Conservation (phyloP, 1,140 invertebrate genomes). For the Drosophila ironensis region DNA sequence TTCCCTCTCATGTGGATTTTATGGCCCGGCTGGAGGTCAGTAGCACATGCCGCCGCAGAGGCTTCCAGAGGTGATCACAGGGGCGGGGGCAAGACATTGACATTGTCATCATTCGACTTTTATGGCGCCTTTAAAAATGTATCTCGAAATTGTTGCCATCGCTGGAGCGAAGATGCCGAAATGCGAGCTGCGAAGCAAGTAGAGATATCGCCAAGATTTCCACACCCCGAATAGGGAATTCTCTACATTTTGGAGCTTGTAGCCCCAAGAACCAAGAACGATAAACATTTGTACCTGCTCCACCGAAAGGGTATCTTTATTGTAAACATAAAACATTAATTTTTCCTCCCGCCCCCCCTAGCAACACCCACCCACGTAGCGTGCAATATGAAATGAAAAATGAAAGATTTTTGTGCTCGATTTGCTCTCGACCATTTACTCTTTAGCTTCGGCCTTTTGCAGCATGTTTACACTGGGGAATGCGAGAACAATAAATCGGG, state of each 20-base stretch:
- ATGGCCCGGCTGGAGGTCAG: slow-evolving; percentile 68
- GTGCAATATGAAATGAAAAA: slow-evolving; percentile 32
- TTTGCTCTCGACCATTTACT: slow-evolving; percentile 30
- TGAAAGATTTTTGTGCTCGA: slow-evolving; percentile 38
- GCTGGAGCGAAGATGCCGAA: slow-evolving; percentile 41
- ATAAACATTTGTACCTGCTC: too few relatives aligned
- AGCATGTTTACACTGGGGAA: slow-evolving; percentile 37
- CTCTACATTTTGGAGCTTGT: neutral
- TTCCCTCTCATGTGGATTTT: slow-evolving; percentile 33
- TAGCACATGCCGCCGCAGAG: slow-evolving; percentile 56
- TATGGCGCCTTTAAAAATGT: slow-evolving; percentile 78
- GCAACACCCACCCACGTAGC: neutral
- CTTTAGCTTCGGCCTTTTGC: slow-evolving; percentile 21
- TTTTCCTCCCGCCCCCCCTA: too few relatives aligned
- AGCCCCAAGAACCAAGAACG: too few relatives aligned
- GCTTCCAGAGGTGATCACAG: slow-evolving; percentile 11
- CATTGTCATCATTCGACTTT: slow-evolving; percentile 79
- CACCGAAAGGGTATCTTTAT: too few relatives aligned
- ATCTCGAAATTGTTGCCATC: slow-evolving; percentile 56
- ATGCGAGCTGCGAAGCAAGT: slow-evolving; percentile 33
- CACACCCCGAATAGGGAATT: neutral
- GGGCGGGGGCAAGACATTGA: slow-evolving; percentile 59
- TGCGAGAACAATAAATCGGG: slow-evolving; percentile 62
- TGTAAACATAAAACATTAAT: too few relatives aligned
- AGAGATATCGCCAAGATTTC: neutral